A percentile compares a stretch with the other conserved stretches of the same genome.
These are phyloP conservation scores for Phylloscopus whistleri DNA, from an alignment of 2,113 vertebrate genomes.

Conservation along the genomic window DNA sequence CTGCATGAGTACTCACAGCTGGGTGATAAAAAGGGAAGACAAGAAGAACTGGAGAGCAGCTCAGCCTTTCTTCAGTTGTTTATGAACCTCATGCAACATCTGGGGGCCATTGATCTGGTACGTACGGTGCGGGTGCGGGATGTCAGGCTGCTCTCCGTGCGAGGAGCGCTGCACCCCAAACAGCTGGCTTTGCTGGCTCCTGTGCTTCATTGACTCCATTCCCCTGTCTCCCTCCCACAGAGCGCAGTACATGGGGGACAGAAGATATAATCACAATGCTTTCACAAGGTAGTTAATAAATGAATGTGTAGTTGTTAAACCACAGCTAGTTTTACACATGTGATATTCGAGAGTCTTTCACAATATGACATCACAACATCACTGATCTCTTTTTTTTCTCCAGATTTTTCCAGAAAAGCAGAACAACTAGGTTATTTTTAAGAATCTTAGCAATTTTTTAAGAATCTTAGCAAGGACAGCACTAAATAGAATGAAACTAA, in stretches of 20 bases:
- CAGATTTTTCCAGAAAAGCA: neutral
- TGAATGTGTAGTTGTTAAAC: neutral
- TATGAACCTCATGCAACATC: neutral
- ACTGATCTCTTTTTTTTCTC: neutral
- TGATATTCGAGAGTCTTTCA: neutral
- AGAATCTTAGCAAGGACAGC: neutral
- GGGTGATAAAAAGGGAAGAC: neutral
- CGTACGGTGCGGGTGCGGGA: rapidly evolving
- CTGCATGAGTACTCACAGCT: neutral
- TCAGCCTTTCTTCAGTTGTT: neutral
- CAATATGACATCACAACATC: neutral
- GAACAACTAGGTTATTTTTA: no score
- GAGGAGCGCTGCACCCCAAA: rapidly evolving
- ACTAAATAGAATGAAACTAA: neutral
- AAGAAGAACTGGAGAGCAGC: neutral
- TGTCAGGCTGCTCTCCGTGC: neutral
- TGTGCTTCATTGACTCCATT: neutral
- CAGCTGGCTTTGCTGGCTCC: neutral
- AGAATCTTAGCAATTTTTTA: neutral
- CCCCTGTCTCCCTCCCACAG: neutral
- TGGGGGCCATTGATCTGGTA: neutral
- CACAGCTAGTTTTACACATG: neutral
- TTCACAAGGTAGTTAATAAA: neutral
- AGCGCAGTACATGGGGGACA: neutral
- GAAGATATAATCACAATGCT: neutral